Percentiles rank a stretch among this genome's conserved stretches.
Conservation (phyloP, 2,113 vertebrate genomes). For the Anoplopoma fimbria region DNA sequence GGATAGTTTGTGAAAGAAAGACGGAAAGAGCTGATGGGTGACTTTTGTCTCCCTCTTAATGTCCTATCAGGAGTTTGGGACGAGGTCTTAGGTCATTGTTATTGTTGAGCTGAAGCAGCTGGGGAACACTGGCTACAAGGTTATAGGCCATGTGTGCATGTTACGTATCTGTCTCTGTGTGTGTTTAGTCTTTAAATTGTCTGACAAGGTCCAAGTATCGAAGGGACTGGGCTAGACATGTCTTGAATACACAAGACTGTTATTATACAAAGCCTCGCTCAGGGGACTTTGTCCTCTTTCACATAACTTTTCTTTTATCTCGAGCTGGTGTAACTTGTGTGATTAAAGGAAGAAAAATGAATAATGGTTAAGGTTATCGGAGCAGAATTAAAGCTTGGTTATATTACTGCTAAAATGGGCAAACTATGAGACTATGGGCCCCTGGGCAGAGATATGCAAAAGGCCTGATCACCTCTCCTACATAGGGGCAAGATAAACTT, state of each 20-base stretch:
- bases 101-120: constrained; percentile 46
- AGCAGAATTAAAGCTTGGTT: neutral
- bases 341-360: neutral
- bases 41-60: constrained; percentile 14
- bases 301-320: constrained; percentile 24
- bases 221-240: constrained; percentile 19
- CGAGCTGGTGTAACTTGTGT: neutral
- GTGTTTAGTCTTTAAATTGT: constrained; percentile 58
- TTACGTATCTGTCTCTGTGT: constrained; percentile 32
- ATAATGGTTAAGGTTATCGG: neutral
- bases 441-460: no score
- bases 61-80: constrained; percentile 25
- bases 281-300: constrained; percentile 8
- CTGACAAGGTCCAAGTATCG: constrained; percentile 26
- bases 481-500: no score
- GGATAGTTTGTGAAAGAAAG: neutral
- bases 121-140: constrained; percentile 48
- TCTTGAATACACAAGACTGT: constrained; percentile 47
- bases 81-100: constrained; percentile 48
- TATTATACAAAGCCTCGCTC: constrained; percentile 35
- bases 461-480: no score
- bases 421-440: no score
- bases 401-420: neutral
- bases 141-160: constrained; percentile 40
- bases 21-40: neutral